Base-by-base conservation (phyloP, 2,113 vertebrate species). In the Meriones unguiculatus region DNA sequence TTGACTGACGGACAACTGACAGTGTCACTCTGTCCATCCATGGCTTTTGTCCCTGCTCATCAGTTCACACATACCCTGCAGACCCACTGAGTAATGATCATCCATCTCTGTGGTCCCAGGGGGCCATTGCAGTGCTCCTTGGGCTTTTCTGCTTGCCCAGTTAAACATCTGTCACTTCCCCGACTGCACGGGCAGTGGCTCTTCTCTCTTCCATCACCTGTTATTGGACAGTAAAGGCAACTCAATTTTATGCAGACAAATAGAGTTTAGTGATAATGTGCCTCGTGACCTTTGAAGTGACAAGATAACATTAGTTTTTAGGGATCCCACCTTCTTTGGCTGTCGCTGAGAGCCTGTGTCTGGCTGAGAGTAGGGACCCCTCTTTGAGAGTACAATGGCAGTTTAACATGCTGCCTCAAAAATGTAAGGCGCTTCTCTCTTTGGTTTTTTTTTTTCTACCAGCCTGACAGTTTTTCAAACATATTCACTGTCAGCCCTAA, bases 381-480 rank as follows among this genome's bases (percentile, higher is more conserved):
- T 97, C 97, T 98, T 97, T 86, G 97, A 97, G 98, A 97, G 75
- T 46, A 87, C 92, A 95, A 97, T 98, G 98, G 95, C 97, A 98
- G 98, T 97, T 98, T 98, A 99, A 98, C 98, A 98, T 98, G 98
- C 98, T 98, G 98, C 98, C 98, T 98, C 98, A n/a, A 98, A 98
- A 98, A 98, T 98, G 97, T 97, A 98, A 98, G 98, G 97, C 98
- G 96, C 95, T 98, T 97, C 95, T 99, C 98, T 97, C 98, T 98
- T 98, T 99, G 98, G 98, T 98, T 99, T 98, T 98, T 98, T 99
- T 98, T 98, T 98, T 98, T 98, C 98, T 98, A 99, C 98, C 98
- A 99, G 99, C 99, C 99, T 99, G 99, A 99, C 99, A 99, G 99
- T 99, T 98, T 99, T 99, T 99, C 98, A 98, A 99, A 99, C 99